phyloP scores from a whole-genome alignment of 2,888 invertebrate genomes.

The Drosophila histrio region DNA sequence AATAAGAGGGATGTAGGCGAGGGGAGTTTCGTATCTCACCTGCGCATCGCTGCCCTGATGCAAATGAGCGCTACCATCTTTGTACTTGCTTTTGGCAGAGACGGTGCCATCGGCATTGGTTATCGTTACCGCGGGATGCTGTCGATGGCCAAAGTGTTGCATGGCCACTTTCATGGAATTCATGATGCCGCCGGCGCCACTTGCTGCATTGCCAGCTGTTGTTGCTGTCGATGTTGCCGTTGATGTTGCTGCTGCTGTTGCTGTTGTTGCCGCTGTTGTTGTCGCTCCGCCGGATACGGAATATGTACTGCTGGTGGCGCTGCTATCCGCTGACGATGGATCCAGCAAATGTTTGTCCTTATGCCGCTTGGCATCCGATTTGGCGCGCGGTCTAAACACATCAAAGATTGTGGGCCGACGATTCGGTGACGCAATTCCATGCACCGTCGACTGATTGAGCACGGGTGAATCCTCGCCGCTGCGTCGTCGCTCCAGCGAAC shows the following conservation, averaged over 20 bases:
- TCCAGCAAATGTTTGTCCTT: conserved; percentile 79
- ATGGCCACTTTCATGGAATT: conserved; percentile 93
- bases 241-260: conserved; percentile 59
- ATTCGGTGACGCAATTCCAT: conserved; percentile 88
- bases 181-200: conserved; percentile 86
- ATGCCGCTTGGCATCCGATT: conserved; percentile 88
- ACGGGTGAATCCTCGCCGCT: conserved; percentile 84
- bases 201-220: conserved; percentile 53
- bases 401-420: conserved; percentile 91
- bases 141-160: conserved; percentile 85
- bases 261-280: conserved; percentile 17
- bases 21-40: conserved; percentile 49
- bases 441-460: conserved; percentile 84
- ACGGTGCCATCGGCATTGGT: conserved; percentile 77
- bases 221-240: conserved; percentile 36
- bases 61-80: conserved; percentile 90
- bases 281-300: conserved; percentile 65
- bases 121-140: conserved; percentile 82
- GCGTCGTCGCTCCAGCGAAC: conserved; percentile 83
- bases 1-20: neutral
- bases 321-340: conserved; percentile 79
- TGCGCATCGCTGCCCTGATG: conserved; percentile 86
- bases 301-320: conserved; percentile 81
- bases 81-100: conserved; percentile 84
- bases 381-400: conserved; percentile 91